These are phyloP conservation scores for Amphibalanus amphitrite DNA, from an alignment of 1,140 invertebrate species.

Conservation along the genomic window DNA sequence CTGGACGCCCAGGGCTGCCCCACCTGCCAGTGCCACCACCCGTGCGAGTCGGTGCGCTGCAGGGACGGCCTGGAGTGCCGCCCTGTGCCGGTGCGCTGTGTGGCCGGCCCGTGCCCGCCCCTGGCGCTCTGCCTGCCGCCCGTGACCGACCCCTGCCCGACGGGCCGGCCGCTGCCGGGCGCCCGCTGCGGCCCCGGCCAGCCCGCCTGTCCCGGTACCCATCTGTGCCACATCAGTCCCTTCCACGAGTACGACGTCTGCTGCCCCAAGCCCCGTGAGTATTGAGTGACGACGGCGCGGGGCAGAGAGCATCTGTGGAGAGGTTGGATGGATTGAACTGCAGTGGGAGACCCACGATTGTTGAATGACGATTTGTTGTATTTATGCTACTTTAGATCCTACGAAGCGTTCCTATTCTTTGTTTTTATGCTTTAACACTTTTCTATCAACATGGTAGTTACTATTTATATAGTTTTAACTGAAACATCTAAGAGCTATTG, in stretches of 20 bases:
- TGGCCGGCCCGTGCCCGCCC: conserved; percentile 44
- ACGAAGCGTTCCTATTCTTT: too few species aligned
- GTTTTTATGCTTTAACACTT: too few species aligned
- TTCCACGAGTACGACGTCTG: conserved; percentile 59
- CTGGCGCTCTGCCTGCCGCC: conserved; percentile 57
- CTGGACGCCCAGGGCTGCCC: conserved; percentile 49
- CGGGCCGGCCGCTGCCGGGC: conserved; percentile 36
- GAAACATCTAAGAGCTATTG: too few species aligned
- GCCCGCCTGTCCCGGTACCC: conserved; percentile 55
- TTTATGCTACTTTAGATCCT: too few species aligned
- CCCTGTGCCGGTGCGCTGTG: conserved; percentile 34
- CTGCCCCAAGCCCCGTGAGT: conserved; percentile 57
- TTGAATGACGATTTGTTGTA: too few species aligned
- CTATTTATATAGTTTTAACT: too few species aligned
- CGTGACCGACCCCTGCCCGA: conserved; percentile 52
- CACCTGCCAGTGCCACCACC: conserved; percentile 55
- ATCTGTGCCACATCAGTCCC: conserved; percentile 63
- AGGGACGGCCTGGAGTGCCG: conserved; percentile 41
- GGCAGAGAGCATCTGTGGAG: too few species aligned
- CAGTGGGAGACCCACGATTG: too few species aligned
- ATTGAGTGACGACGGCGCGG: not conserved
- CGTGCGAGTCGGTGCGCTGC: conserved; percentile 35
- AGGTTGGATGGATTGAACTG: too few species aligned
- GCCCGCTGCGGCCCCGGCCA: conserved; percentile 48
- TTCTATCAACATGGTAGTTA: too few species aligned